Evolutionary conservation across 2,113 vertebrate species (phyloP).

Genomic region (Mystacornis crossleyi): DNA sequence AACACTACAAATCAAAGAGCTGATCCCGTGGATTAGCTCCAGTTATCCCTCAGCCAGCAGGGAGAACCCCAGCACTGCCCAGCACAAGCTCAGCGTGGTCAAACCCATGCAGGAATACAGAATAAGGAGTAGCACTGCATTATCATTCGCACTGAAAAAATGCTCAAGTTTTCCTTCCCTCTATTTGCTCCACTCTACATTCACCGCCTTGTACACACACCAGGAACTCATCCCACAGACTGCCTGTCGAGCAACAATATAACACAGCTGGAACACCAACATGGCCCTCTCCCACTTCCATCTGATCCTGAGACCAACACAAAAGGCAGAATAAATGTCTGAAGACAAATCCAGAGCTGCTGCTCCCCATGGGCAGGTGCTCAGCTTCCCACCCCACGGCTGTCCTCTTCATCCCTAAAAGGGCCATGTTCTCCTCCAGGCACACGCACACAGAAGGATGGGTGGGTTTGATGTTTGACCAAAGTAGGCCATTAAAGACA

Average conservation of each 20-base stretch:
- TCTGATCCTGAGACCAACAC: not conserved
- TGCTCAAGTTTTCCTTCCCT: not conserved
- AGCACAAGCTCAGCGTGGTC: rapidly evolving
- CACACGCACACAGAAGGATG: not conserved
- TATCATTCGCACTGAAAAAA: not conserved
- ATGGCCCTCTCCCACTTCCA: rapidly evolving
- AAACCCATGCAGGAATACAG: not conserved
- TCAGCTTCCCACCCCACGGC: not conserved
- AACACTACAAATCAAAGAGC: not conserved
- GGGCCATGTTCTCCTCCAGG: not conserved
- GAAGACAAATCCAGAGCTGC: not conserved
- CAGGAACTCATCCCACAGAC: rapidly evolving
- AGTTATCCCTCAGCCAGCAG: not conserved
- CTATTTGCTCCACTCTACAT: not conserved
- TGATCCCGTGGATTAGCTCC: not conserved
- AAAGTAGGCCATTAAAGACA: not conserved
- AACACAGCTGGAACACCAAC: not conserved
- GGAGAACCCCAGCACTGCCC: not conserved
- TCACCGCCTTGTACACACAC: rapidly evolving
- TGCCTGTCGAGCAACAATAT: rapidly evolving
- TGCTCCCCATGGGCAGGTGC: not conserved
- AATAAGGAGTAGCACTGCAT: not conserved
- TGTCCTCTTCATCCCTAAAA: not conserved
- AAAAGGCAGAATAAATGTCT: not conserved
- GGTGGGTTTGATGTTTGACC: not conserved